Evolutionary conservation across 2,113 vertebrate genomes (phyloP), one percentile per base, ranked within the genome.

Genomic region (Chionis minor): DNA sequence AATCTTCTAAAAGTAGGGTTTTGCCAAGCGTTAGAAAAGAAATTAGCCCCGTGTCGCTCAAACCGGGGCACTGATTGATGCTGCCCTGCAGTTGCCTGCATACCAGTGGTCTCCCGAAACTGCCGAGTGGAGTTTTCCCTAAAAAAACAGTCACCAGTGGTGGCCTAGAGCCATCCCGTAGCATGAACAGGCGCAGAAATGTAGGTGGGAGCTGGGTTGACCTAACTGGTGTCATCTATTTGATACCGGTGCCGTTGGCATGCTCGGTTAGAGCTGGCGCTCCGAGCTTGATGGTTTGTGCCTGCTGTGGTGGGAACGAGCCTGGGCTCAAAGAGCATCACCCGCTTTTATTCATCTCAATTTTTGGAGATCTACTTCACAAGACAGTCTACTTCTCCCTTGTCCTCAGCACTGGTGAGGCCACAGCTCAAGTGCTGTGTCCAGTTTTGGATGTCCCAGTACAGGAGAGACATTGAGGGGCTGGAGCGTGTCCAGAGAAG

Each of bases 211-310:
- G 66, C 18, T 27, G 55, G 49, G n/a, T 49, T 58, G n/a, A 28
- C 44, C 66, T 42, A 6, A 28, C 12, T 8, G 4, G 6, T 0
- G 1, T 30, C 71, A 73, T 24, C 54, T 62, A 4, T 19, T 66
- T 0, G 0, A 1, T 33, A 3, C 0, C 0, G 2, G 54, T 4
- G 35, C 44, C 4, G 4, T 14, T 11, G 2, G 5, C 9, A 4
- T 32, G 27, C 6, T 40, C 8, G 12, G 42, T 10, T 8, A n/a
- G 58, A 92, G 55, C 63, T 10, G 3, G 0, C 11, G 54, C n/a
- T 24, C 62, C 14, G 61, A 70, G 51, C 32, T 56, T 14, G 2
- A 7, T 8, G 23, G 14, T 67, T 58, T n/a, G 17, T 73, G 33
- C 77, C 56, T 35, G 56, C 1, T 8, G 1, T 8, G 13, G 9